Evolutionary conservation across 2,113 vertebrate genomes (phyloP), one percentile per base, ranked within the genome.

Genomic region (Malurus cyaneus): DNA sequence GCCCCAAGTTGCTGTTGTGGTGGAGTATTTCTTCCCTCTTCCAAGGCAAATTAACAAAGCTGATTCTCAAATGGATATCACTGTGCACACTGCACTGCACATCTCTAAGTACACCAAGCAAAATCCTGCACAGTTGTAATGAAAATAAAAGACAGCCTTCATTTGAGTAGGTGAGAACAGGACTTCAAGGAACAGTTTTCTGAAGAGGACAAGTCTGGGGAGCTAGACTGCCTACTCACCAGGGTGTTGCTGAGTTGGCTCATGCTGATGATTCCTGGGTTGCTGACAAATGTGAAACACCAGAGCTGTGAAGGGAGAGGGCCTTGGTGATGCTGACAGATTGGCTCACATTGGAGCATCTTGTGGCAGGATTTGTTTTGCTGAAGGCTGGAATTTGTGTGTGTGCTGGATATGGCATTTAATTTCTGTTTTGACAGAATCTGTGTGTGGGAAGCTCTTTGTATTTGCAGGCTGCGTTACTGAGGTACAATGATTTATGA

Each of bases 1-100:
- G 66, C 59, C 26, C 3, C 31, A 46, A 8, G 21, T 17, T 64
- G 46, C 54, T 50, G 0, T 28, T 26, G 25, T 0, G 0, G 25
- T 18, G 20, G 39, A 54, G 14, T 21, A 17, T 12, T 53, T 59
- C 53, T 56, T 52, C 23, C 52, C 18, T 82, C 32, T 49, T 79
- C 52, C 61, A 19, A 49, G 42, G 31, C 42, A 71, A 32, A 39
- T 49, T 25, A 53, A 61, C n/a, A 31, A 62, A 67, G 26, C 86
- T 83, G 52, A n/a, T 57, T 41, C 70, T 86, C 28, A 23, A 26
- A 36, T 21, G 23, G n/a, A 32, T 42, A 39, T 28, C 69, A 54
- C 57, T 62, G 74, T 28, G 18, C 16, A 4, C 25, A 3, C 32
- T 46, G 24, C 0, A 2, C 42, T 54, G 61, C 41, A 36, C 13